Percentiles rank a stretch among this genome's conserved stretches.
These are phyloP conservation scores for Phodopus roborovskii DNA, from an alignment of 2,113 vertebrate species.

Conservation along the genomic window DNA sequence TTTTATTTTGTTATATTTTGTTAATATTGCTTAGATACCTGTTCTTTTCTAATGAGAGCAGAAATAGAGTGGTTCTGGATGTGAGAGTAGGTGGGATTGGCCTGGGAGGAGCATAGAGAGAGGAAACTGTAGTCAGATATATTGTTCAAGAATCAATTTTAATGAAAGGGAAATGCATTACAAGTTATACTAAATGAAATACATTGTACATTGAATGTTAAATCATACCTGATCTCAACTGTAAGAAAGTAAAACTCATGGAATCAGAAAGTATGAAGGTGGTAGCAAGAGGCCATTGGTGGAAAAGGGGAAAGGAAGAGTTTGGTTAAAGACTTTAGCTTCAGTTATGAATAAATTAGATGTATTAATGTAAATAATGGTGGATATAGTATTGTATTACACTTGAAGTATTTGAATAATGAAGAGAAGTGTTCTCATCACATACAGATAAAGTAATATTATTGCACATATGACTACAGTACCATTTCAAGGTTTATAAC, in stretches of 20 bases:
- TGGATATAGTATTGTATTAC: not conserved
- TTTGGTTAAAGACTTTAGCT: not conserved
- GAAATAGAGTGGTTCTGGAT: not conserved
- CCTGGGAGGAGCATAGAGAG: not conserved
- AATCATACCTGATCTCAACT: not conserved
- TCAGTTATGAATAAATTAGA: not conserved
- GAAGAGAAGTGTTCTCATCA: not conserved
- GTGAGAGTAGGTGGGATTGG: not conserved
- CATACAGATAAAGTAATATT: not conserved
- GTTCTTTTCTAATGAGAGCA: not conserved
- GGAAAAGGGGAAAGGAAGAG: fast-evolving
- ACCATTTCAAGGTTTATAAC: not conserved
- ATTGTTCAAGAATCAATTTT: not conserved
- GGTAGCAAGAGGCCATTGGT: not conserved
- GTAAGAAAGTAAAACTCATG: not conserved
- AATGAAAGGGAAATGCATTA: not conserved
- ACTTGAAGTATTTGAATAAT: not conserved
- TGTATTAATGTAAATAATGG: not conserved
- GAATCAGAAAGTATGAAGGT: not conserved
- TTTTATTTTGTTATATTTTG: not conserved
- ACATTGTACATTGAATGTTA: not conserved
- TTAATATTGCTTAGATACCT: not conserved
- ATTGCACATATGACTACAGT: not conserved
- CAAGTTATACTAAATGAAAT: not conserved
- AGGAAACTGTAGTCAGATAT: not conserved